Evolutionary conservation across 2,888 invertebrate species (phyloP).

Genomic region (Chironomus tentans): DNA sequence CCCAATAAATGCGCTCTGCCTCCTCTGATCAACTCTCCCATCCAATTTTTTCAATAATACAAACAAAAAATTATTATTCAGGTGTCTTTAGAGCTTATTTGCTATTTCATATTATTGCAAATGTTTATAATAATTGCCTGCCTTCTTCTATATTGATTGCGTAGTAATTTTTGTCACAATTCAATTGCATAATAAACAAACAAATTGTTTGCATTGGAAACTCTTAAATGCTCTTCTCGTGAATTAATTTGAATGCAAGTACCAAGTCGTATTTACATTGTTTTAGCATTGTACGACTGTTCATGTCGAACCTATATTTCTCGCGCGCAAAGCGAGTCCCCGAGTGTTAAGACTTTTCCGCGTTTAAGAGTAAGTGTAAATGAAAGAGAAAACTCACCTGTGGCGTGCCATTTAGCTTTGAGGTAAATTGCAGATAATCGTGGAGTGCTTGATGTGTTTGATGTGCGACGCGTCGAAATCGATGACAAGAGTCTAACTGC

Average conservation of each 20-base stretch:
- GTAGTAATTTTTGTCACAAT: slow-evolving; percentile 8
- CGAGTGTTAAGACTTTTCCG: not conserved
- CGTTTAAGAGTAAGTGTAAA: not conserved
- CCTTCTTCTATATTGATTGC: not conserved
- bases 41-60: no score
- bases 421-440: slow-evolving; percentile 64
- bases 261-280: not conserved
- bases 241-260: not conserved
- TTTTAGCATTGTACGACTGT: no score
- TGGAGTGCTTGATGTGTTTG: slow-evolving; percentile 66
- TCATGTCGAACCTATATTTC: not conserved
- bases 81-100: not conserved
- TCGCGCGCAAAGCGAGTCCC: not conserved
- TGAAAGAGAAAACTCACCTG: slow-evolving; percentile 46
- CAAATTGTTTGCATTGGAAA: not conserved
- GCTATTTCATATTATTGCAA: not conserved
- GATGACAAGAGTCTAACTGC: slow-evolving; percentile 65
- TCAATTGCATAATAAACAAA: slow-evolving; percentile 21
- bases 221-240: not conserved
- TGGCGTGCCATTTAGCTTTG: slow-evolving; percentile 53
- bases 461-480: slow-evolving; percentile 65
- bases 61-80: not conserved
- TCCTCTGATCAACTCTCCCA: not conserved
- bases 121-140: not conserved
- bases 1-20: no score